These are phyloP conservation scores for Sarcophaga bullata DNA, from an alignment of 1,140 invertebrate species.

Conservation along the genomic window DNA sequence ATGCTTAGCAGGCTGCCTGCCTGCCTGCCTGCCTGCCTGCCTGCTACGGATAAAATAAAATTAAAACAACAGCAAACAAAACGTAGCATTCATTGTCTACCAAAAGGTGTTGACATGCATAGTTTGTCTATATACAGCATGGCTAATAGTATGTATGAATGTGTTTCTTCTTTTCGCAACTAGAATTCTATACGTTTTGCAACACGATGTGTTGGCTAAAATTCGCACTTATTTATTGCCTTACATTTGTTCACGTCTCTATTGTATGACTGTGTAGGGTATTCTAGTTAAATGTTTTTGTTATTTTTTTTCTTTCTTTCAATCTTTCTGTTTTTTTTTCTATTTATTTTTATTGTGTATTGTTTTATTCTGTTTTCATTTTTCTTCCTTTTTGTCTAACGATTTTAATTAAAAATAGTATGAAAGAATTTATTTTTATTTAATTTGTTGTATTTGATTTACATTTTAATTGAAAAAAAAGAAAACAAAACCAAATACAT, in stretches of 20 bases:
- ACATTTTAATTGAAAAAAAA: conserved; percentile 33
- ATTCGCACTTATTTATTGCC: neutral
- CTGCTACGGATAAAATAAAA: conserved; percentile 24
- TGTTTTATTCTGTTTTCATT: no score
- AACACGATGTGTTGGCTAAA: neutral
- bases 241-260: conserved; percentile 35
- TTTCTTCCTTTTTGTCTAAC: neutral
- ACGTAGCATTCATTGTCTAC: conserved; percentile 7
- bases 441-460: conserved; percentile 38
- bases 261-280: conserved; percentile 11
- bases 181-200: neutral
- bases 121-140: conserved; percentile 29
- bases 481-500: neutral
- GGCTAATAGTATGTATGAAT: neutral
- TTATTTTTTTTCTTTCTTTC: neutral
- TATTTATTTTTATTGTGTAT: no score
- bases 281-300: neutral
- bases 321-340: no score
- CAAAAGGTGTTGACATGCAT: conserved; percentile 41
- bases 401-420: conserved; percentile 38
- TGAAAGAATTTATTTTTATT: conserved; percentile 34
- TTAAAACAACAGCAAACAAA: conserved; percentile 1
- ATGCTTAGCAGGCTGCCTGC: neutral
- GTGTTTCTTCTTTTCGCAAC: neutral
- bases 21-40: neutral